phyloP scores from a whole-genome alignment of 2,113 vertebrate genomes.

The Limnothrissa miodon region DNA sequence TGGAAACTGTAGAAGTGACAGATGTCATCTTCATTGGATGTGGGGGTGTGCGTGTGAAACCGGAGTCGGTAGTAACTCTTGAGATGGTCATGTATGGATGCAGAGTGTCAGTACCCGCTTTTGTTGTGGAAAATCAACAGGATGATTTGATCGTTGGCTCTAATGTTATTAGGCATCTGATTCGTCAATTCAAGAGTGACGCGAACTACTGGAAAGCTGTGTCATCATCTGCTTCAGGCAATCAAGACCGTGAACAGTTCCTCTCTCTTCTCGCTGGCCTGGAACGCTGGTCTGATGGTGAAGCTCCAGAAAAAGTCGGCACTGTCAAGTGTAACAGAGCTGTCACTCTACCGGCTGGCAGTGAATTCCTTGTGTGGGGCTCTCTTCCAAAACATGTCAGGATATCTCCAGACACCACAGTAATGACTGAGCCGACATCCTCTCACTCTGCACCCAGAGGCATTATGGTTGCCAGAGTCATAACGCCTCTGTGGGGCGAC shows the following conservation, averaged over 20 bases:
- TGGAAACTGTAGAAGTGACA: conserved; percentile 7
- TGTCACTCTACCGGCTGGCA: conserved; percentile 15
- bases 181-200: conserved; percentile 29
- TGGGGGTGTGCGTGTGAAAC: conserved; percentile 29
- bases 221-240: background rate
- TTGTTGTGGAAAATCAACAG: conserved; percentile 35
- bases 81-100: conserved; percentile 21
- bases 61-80: no score
- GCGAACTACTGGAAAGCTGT: conserved; percentile 31
- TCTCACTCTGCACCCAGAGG: conserved; percentile 13
- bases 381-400: background rate
- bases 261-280: conserved; percentile 15
- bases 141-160: conserved; percentile 39
- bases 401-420: conserved; percentile 21
- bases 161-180: conserved; percentile 32
- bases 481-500: conserved; percentile 32
- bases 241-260: background rate
- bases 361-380: conserved; percentile 37
- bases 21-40: conserved; percentile 33
- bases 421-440: conserved; percentile 32
- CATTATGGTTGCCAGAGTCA: conserved; percentile 21
- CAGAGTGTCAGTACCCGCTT: conserved; percentile 30
- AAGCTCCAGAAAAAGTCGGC: background rate
- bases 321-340: background rate
- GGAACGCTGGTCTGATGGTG: background rate